These are phyloP conservation scores for Acanthosoma haemorrhoidale DNA, from an alignment of 2,888 invertebrate species.

Conservation along the genomic window DNA sequence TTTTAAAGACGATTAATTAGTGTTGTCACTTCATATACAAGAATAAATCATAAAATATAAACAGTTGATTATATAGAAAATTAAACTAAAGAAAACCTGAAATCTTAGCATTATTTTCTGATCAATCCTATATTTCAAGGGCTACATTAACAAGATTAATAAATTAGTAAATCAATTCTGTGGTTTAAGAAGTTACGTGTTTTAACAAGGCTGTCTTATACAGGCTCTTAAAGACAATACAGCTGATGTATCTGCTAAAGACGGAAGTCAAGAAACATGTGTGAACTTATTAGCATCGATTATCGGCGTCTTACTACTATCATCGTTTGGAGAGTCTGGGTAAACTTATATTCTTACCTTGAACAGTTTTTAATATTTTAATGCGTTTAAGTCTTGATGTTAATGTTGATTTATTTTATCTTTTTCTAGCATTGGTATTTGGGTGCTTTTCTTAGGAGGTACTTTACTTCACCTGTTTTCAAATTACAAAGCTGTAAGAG, in stretches of 20 bases:
- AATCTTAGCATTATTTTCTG: too few species aligned
- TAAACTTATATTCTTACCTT: conserved; percentile 23
- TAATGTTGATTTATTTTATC: conserved; percentile 37
- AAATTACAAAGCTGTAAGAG: conserved; percentile 80
- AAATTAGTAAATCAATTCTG: too few species aligned
- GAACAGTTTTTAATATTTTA: conserved; percentile 32
- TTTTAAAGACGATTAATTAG: too few species aligned
- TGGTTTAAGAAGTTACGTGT: too few species aligned
- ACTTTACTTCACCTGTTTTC: conserved; percentile 74
- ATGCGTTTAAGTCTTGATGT: too few species aligned
- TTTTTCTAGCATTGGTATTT: conserved; percentile 47
- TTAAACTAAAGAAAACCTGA: too few species aligned
- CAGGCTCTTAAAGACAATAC: conserved; percentile 79
- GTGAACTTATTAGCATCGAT: conserved; percentile 85
- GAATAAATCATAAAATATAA: too few species aligned
- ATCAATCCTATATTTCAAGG: too few species aligned
- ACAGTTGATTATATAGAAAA: too few species aligned
- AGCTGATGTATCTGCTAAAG: conserved; percentile 90
- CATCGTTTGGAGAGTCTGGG: conserved; percentile 33
- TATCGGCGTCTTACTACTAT: conserved; percentile 66
- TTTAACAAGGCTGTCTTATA: too few species aligned
- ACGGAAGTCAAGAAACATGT: conserved; percentile 93
- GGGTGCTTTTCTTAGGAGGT: conserved; percentile 67
- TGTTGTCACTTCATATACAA: too few species aligned
- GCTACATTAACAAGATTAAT: too few species aligned